Conservation (phyloP, 2,888 invertebrate species). For the Hemaris fuciformis region DNA sequence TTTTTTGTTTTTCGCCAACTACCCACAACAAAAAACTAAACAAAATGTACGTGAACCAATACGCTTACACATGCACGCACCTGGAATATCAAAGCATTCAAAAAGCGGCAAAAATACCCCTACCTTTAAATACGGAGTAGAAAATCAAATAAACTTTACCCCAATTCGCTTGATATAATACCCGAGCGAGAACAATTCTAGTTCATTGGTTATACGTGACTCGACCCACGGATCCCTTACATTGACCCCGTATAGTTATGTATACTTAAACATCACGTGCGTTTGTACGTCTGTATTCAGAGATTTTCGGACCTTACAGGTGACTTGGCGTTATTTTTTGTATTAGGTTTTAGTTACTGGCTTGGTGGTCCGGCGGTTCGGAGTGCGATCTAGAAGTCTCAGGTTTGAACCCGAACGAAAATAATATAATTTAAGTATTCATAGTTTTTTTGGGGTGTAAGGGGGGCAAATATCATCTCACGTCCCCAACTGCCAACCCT, state of each 20-base stretch:
- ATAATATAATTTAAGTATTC: no score
- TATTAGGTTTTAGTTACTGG: no score
- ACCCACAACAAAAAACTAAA: background rate
- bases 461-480: no score
- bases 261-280: background rate
- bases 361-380: no score
- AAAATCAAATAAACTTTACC: slow-evolving; percentile 21
- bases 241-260: background rate
- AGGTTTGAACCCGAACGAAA: no score
- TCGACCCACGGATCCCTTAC: slow-evolving; percentile 7
- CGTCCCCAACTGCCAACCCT: no score
- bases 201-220: slow-evolving; percentile 32
- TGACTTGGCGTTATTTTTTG: no score
- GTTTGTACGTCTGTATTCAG: background rate
- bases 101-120: background rate
- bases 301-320: background rate
- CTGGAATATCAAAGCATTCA: background rate
- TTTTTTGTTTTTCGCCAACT: no score
- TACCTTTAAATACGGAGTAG: slow-evolving; percentile 5
- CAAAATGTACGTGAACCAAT: background rate
- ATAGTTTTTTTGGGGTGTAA: no score
- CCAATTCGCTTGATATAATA: slow-evolving; percentile 19
- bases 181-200: slow-evolving; percentile 14
- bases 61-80: background rate
- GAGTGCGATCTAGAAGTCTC: no score